Evolutionary conservation across 2,888 invertebrate genomes (phyloP), one percentile per base, ranked within the genome.

Genomic region (Phengaris alcon): DNA sequence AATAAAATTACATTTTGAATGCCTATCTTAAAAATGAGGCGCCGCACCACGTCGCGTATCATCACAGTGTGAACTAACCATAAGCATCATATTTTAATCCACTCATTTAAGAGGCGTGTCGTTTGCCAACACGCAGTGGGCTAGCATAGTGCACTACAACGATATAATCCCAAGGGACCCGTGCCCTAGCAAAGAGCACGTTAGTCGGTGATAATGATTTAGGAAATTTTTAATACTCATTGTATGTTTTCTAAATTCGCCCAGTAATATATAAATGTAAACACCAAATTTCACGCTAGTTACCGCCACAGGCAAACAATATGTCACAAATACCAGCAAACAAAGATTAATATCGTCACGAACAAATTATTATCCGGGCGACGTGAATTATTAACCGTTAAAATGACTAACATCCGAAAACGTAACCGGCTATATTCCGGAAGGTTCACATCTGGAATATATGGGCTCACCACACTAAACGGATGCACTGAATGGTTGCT

Each of bases 401-500:
- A 72, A 72, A 72, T 35, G 72, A 54, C 35, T 54, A 35, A 35
- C 54, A 72, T 72, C 72, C 72, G 72, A 51, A 51, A 72, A 72
- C 69, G 48, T 72, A 72, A 72, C 52, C 72, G 52, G 72, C 52
- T 72, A 72, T 72, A 72, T 72, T 72, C 72, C 72, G 72, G 54
- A 52, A 35, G 72, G 72, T 72, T 35, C 15, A 72, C 54, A 54
- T 54, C 72, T 54, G 54, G 70, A 72, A 54, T 54, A 15, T 69
- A 64, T 64, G 64, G 13, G 64, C 44, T 64, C 64, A 44, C 64
- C 64, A 64, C 64, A 64, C 35, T 64, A 44, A 64, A 64, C 64
- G 35, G 35, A 64, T 35, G 35, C 35, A 64, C 64, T 35, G 35
- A 44, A 64, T 12, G 6, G 5, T 10, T 35, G 0, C 12, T 35